Evolutionary conservation across 2,797 vertebrate species (phyloP), one percentile per base, ranked within the genome.

Genomic region (Acropternis orthonyx): DNA sequence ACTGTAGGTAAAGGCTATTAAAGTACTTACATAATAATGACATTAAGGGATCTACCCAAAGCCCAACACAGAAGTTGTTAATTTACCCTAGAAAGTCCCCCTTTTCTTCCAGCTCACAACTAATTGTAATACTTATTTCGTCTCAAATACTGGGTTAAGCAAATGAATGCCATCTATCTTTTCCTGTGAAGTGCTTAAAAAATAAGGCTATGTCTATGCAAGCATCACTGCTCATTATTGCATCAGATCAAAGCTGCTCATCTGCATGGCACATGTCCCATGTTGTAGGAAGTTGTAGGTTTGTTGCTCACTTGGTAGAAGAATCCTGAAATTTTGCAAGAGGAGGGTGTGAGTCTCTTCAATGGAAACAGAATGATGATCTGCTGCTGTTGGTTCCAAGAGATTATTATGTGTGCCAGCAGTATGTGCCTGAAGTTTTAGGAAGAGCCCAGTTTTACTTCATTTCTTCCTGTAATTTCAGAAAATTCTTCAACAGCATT

Each of bases 121-220:
- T 61, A 27, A 85, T 46, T 89, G 59, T 62, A 66, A 41, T 43
- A 8, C 14, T 82, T 4, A 28, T 87, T 94, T 91, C 76, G 19
- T 83, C 51, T 93, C 44, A 74, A 48, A 55, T 90, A 74, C 18
- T 17, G 22, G 27, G 74, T 36, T 67, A 34, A 85, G 36, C 26
- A 65, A 82, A 68, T 28, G 51, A 92, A 48, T 1, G 4, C 36
- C 0, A 49, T 71, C 46, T 48, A n/a, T 49, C 34, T 66, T 82
- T 77, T 79, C 52, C 16, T 52, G 23, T 41, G n/a, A 84, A 69
- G 12, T 44, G 24, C 17, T 86, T 81, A 39, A 78, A 82, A 80
- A 67, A 51, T 36, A 59, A 62, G 43, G 10, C 52, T 41, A 37
- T 0, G 0, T 65, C 32, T 67, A 3, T 0, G 0, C 76, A 68